phyloP scores from a whole-genome alignment of 2,113 vertebrate species.

The Neodon shergylaensis region DNA sequence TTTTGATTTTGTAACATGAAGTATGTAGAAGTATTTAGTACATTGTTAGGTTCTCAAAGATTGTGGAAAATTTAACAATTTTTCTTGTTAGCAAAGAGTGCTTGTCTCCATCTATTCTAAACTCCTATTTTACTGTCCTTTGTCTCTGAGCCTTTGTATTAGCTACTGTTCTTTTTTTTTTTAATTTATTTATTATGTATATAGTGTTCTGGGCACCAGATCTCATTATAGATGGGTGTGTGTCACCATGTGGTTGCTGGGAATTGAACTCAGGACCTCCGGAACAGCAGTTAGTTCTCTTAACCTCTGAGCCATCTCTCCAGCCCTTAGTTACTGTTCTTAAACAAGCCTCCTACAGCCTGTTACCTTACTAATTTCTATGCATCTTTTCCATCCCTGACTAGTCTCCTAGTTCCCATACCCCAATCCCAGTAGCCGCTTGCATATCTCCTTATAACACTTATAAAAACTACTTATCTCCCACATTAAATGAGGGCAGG shows the following conservation, averaged over 20 bases:
- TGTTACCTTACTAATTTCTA: constrained; percentile 12
- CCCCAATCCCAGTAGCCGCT: neutral
- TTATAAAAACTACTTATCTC: neutral
- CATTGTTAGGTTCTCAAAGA: neutral
- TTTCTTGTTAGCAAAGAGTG: constrained; percentile 42
- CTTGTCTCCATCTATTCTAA: constrained; percentile 29
- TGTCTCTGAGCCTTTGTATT: constrained; percentile 43
- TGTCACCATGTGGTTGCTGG: too few species aligned
- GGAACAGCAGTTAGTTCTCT: too few species aligned
- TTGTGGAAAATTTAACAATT: constrained; percentile 23
- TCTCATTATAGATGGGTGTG: too few species aligned
- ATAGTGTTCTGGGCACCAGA: too few species aligned
- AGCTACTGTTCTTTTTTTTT: neutral
- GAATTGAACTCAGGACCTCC: too few species aligned
- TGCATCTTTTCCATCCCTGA: neutral
- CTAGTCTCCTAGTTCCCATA: neutral
- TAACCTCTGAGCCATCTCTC: too few species aligned
- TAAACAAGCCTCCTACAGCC: neutral
- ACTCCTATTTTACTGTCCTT: constrained; percentile 41
- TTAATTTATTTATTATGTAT: too few species aligned
- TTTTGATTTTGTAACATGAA: neutral
- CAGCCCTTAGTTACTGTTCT: neutral
- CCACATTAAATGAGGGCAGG: neutral
- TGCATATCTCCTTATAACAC: neutral
- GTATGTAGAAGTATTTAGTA: neutral